Evolutionary conservation across 2,888 invertebrate species (phyloP).

Genomic region (Drosophila paramelanica): DNA sequence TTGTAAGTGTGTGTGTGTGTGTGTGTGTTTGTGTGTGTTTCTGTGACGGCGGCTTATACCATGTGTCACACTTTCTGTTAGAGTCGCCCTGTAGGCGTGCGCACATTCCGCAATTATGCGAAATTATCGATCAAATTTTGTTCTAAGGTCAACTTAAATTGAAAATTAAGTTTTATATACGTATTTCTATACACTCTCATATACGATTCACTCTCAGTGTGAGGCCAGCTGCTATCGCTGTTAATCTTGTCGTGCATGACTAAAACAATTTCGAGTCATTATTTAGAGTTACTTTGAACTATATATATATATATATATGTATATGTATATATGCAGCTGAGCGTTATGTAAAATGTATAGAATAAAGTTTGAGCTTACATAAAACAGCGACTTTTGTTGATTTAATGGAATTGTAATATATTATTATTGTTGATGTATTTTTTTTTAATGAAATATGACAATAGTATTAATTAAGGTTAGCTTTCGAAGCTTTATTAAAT

Average conservation of each 20-base stretch:
- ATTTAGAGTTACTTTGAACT: conserved; percentile 23
- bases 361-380: too few species aligned
- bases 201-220: background rate
- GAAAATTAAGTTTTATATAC: conserved; percentile 51
- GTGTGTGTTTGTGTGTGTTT: conserved; percentile 27
- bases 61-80: conserved; percentile 62
- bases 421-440: background rate
- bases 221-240: conserved; percentile 41
- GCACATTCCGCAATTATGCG: conserved; percentile 77
- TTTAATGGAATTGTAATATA: background rate
- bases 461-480: background rate
- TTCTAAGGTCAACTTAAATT: conserved; percentile 79
- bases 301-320: background rate
- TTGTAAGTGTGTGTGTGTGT: conserved; percentile 24
- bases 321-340: background rate
- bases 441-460: background rate
- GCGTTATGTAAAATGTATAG: background rate
- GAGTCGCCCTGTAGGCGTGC: conserved; percentile 33
- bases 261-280: conserved; percentile 41
- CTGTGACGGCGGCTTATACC: conserved; percentile 39
- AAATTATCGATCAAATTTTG: conserved; percentile 82
- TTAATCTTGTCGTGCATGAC: conserved; percentile 67
- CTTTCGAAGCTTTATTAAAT: background rate
- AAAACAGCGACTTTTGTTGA: background rate
- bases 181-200: background rate